Conservation (phyloP, 2,113 vertebrate species). For the Urocynchramus pylzowi region DNA sequence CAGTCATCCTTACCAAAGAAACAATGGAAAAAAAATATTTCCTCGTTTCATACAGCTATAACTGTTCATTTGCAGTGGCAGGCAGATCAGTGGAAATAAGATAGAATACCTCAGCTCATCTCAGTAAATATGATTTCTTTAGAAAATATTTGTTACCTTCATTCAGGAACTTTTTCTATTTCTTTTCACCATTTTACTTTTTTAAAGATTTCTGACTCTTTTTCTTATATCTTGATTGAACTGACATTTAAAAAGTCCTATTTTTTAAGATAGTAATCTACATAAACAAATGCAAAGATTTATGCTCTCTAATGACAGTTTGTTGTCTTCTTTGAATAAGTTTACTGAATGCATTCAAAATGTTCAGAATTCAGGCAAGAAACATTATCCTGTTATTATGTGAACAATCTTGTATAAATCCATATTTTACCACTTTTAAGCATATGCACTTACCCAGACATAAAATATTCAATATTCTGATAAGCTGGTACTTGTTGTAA, state of each 20-base stretch:
- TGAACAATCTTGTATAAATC: neutral
- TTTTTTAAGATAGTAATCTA: neutral
- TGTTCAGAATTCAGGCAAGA: neutral
- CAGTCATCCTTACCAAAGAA: neutral
- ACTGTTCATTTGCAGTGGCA: neutral
- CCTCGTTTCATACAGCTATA: neutral
- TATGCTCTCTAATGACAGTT: neutral
- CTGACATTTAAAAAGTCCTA: neutral
- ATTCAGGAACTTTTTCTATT: neutral
- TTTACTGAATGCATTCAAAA: neutral
- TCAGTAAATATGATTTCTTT: neutral
- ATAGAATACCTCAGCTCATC: neutral
- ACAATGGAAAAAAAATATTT: neutral
- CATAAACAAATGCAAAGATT: neutral
- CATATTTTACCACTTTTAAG: neutral
- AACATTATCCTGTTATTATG: neutral
- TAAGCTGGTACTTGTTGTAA: neutral
- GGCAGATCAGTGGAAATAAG: neutral
- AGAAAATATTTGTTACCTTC: neutral
- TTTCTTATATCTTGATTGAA: neutral
- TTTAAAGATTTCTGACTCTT: neutral
- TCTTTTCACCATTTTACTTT: neutral
- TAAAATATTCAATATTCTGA: constrained; percentile 35
- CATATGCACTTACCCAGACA: neutral
- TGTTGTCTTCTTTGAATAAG: neutral